phyloP scores from a whole-genome alignment of 1,140 invertebrate species.

The Popillia japonica region DNA sequence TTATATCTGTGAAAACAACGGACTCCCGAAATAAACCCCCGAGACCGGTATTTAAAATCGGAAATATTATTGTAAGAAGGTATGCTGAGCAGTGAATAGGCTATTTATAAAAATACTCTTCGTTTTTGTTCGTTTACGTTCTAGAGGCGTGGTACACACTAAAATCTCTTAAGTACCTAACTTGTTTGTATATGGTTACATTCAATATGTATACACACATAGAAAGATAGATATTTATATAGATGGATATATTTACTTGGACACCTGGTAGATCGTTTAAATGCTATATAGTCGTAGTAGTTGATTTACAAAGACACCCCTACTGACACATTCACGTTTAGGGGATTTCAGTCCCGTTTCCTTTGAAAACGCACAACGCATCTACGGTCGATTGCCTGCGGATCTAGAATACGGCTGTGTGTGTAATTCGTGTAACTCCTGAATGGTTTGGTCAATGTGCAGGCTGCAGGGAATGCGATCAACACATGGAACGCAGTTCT shows the following conservation, averaged over 20 bases:
- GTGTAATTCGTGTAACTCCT: too few relatives aligned
- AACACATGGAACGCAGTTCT: neutral
- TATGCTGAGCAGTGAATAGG: neutral
- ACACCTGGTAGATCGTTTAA: slow-evolving; percentile 23
- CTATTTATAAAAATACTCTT: slow-evolving; percentile 22
- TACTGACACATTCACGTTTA: slow-evolving; percentile 6
- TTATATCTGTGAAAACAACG: slow-evolving; percentile 31
- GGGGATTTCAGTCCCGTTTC: slow-evolving; percentile 21
- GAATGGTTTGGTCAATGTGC: slow-evolving; percentile 12
- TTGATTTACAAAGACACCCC: slow-evolving; percentile 24
- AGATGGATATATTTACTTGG: slow-evolving; percentile 20
- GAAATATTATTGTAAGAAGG: slow-evolving; percentile 24
- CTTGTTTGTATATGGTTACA: slow-evolving; percentile 10
- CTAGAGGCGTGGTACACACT: neutral
- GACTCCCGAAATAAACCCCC: slow-evolving; percentile 16
- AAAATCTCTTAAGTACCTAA: neutral
- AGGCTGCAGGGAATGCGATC: neutral
- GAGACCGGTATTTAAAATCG: neutral
- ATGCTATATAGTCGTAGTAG: neutral
- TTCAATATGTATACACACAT: neutral
- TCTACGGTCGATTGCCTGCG: slow-evolving; percentile 1
- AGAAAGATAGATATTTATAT: slow-evolving; percentile 20
- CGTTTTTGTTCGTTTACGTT: slow-evolving; percentile 1
- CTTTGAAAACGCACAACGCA: slow-evolving; percentile 6
- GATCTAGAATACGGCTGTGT: neutral